These are phyloP conservation scores for Thalassophryne amazonica DNA, from an alignment of 2,797 vertebrate genomes.

Conservation along the genomic window DNA sequence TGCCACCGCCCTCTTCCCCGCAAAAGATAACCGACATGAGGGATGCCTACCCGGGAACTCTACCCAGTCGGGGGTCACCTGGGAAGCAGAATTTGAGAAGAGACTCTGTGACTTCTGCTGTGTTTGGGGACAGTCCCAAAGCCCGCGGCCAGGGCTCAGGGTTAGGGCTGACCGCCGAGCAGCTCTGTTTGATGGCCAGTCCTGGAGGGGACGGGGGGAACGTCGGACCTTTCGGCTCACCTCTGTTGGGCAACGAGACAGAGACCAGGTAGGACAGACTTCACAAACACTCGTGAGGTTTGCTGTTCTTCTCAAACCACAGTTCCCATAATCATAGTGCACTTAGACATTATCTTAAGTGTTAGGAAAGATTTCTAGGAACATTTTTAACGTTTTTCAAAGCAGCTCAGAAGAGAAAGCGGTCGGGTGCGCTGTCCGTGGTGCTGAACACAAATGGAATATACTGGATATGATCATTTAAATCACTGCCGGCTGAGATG, in stretches of 20 bases:
- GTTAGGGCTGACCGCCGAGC: constrained; percentile 75
- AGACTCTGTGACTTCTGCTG: constrained; percentile 85
- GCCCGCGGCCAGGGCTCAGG: constrained; percentile 60
- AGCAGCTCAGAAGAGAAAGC: no score
- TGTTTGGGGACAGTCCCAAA: constrained; percentile 89
- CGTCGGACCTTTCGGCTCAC: constrained; percentile 77
- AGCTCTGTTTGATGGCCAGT: constrained; percentile 85
- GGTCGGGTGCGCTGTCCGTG: no score
- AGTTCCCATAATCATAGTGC: not conserved
- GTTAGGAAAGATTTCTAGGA: no score
- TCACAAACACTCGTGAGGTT: no score
- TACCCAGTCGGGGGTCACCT: constrained; percentile 87
- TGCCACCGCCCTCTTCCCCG: constrained; percentile 84
- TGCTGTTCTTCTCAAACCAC: no score
- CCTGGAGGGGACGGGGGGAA: constrained; percentile 65
- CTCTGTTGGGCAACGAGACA: constrained; percentile 84
- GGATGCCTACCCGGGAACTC: constrained; percentile 84
- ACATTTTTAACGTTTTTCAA: no score
- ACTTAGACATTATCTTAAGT: no score
- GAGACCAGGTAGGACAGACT: constrained; percentile 88
- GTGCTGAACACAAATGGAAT: no score
- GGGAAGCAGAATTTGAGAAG: constrained; percentile 89
- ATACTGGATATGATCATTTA: no score
- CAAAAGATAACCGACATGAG: constrained; percentile 89
- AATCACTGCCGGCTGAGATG: no score